phyloP scores from a whole-genome alignment of 2,113 vertebrate genomes.

The Macrotis lagotis region DNA sequence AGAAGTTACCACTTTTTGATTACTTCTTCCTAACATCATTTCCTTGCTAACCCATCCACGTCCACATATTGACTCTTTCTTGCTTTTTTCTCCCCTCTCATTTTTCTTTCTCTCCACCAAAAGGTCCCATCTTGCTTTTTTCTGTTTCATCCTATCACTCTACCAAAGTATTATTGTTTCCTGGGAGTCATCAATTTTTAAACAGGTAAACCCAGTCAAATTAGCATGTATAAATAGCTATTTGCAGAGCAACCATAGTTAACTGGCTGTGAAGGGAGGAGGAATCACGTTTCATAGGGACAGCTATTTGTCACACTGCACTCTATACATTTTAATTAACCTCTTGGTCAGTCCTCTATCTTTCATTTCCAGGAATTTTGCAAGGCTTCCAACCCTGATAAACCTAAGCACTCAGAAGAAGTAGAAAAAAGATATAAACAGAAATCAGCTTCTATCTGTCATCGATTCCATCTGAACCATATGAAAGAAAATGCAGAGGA shows the following conservation, averaged over 20 bases:
- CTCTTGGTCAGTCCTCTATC: constrained; percentile 10
- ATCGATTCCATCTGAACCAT: not conserved
- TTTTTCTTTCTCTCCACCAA: not conserved
- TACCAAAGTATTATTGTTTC: not conserved
- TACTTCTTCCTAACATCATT: not conserved
- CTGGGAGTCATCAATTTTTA: not conserved
- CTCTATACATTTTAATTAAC: not conserved
- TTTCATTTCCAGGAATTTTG: not conserved
- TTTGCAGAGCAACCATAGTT: not conserved
- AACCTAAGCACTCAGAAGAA: not conserved
- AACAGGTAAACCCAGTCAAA: not conserved
- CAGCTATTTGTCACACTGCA: not conserved
- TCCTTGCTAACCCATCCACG: not conserved
- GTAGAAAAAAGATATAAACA: not conserved
- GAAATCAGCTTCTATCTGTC: not conserved
- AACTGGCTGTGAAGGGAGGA: not conserved
- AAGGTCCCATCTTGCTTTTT: not conserved
- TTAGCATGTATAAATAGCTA: constrained; percentile 5
- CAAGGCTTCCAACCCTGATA: not conserved
- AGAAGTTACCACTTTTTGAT: not conserved
- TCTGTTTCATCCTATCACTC: not conserved
- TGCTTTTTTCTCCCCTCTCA: no score
- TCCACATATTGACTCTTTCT: not conserved
- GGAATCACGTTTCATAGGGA: not conserved
- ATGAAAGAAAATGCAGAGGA: not conserved